These are phyloP conservation scores for Limnephilus auricula DNA, from an alignment of 2,888 invertebrate species.

Conservation along the genomic window DNA sequence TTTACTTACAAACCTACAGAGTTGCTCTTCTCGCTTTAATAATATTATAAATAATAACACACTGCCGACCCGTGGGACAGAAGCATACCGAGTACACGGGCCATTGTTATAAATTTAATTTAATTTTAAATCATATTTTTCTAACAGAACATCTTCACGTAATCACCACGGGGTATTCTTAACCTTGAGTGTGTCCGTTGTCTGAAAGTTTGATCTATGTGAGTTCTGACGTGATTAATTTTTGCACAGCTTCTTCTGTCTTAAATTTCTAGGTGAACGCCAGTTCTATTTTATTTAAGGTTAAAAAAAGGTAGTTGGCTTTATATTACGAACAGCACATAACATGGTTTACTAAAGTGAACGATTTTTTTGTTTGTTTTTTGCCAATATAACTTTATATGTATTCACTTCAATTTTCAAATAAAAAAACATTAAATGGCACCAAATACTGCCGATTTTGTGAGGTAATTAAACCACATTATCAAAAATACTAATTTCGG, in stretches of 20 bases:
- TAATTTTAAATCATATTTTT: neutral
- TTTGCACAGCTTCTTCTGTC: neutral
- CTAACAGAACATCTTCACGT: neutral
- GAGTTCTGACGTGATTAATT: neutral
- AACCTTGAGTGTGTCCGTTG: neutral
- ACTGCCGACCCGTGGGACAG: slow-evolving; percentile 31
- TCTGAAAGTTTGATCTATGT: neutral
- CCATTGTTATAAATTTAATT: slow-evolving; percentile 30
- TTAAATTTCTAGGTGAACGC: neutral
- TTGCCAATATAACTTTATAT: too few species aligned
- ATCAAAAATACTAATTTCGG: too few species aligned
- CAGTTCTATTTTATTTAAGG: too few species aligned
- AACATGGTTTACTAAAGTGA: too few species aligned
- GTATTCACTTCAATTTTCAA: too few species aligned
- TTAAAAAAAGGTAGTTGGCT: too few species aligned
- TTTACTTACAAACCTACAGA: slow-evolving; percentile 9
- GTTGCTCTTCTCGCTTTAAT: neutral
- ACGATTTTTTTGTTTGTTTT: too few species aligned
- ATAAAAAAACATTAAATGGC: too few species aligned
- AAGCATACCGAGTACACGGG: neutral
- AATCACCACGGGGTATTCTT: neutral
- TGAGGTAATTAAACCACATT: too few species aligned
- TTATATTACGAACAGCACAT: too few species aligned
- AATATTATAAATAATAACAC: neutral
- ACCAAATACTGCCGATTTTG: too few species aligned